These are phyloP conservation scores for Limnephilus marmoratus DNA, from an alignment of 2,888 invertebrate species.

Conservation along the genomic window DNA sequence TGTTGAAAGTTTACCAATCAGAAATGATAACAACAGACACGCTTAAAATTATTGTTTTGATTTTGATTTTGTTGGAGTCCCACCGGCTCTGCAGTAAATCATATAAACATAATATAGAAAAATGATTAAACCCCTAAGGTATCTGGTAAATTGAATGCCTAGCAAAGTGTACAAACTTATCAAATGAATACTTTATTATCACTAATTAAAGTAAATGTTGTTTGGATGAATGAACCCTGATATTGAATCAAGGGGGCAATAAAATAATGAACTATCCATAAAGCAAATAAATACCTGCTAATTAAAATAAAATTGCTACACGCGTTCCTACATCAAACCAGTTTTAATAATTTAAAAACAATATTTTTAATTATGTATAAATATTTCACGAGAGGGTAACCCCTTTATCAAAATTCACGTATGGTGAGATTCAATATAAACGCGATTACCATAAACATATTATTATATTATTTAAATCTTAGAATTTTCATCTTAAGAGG, in stretches of 20 bases:
- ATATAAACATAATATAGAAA: too few relatives aligned
- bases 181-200: background rate
- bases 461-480: conserved; percentile 29
- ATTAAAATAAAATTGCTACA: too few relatives aligned
- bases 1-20: too few relatives aligned
- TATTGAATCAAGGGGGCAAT: background rate
- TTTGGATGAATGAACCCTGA: background rate
- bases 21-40: too few relatives aligned
- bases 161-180: background rate
- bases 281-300: background rate
- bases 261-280: background rate
- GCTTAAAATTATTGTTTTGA: too few relatives aligned
- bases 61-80: too few relatives aligned
- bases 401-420: conserved; percentile 5
- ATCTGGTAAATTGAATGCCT: background rate
- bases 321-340: too few relatives aligned
- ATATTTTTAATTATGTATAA: background rate
- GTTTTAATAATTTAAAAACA: too few relatives aligned
- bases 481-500: conserved; percentile 9
- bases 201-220: background rate
- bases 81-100: too few relatives aligned
- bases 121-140: too few relatives aligned
- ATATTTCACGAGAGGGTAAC: background rate
- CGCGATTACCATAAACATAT: conserved; percentile 12
- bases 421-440: background rate